Evolutionary conservation across 2,888 invertebrate genomes (phyloP), one percentile per base, ranked within the genome.

Genomic region (Anodontia alba): DNA sequence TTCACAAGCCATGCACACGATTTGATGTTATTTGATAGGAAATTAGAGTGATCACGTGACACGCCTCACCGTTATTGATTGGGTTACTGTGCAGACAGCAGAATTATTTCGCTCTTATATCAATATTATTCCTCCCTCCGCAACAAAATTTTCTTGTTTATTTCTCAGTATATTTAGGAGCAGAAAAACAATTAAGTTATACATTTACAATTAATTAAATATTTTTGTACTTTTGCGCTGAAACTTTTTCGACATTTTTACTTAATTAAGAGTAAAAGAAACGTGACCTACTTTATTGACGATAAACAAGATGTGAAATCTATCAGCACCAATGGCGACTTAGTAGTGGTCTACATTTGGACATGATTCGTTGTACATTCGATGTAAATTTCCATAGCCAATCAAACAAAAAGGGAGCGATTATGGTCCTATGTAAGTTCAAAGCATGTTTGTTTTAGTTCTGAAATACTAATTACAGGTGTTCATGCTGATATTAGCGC

Each of bases 301-400:
- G 70, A 70, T 46, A 20, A n/a, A 8, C 23, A 17, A 17, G 20
- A 46, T 29, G 2, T 70, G 2, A 3, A 46, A 33, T n/a, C 33
- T 62, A 33, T 62, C 81, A 83, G 91, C 91, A 91, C 92, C 92
- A 92, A 92, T 92, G 88, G 91, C 81, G 89, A 86, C 84, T 70
- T 80, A 81, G 80, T 76, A 71, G 79, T 77, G 83, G 80, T 80
- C 80, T 80, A 81, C 85, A 89, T 90, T 89, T 78, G 89, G 86
- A 86, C 91, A 90, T 92, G 92, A 93, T 94, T 96, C 96, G 96
- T 96, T 96, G 96, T 96, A 96, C 97, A 97, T 97, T 97, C 96
- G 96, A 96, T 96, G 96, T 96, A 96, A 96, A 96, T 92, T 92
- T 92, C 88, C 91, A 90, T 91, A 93, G 92, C 97, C 97, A 97